phyloP scores from a whole-genome alignment of 1,140 invertebrate genomes.

The Goniozus legneri region DNA sequence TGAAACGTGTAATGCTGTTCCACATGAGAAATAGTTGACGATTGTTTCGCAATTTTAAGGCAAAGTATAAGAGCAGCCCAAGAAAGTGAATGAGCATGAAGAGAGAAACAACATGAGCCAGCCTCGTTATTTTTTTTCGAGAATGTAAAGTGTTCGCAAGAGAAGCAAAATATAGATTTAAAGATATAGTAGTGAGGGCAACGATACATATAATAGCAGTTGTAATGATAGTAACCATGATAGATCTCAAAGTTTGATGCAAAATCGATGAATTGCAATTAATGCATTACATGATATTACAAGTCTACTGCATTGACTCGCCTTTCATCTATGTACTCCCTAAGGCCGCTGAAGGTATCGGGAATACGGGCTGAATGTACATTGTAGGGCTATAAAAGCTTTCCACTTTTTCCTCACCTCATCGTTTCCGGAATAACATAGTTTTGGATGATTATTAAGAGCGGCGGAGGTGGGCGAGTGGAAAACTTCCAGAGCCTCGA shows the following conservation, averaged over 20 bases:
- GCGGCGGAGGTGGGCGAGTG: too few relatives aligned
- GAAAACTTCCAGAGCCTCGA: too few relatives aligned
- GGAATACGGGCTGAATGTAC: slow-evolving; percentile 54
- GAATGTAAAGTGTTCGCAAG: not conserved
- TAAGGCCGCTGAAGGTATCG: slow-evolving; percentile 47
- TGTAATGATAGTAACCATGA: not conserved
- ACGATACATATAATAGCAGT: too few relatives aligned
- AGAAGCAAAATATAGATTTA: too few relatives aligned
- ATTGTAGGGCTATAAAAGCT: too few relatives aligned
- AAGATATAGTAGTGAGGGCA: too few relatives aligned
- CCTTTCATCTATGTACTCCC: slow-evolving; percentile 54
- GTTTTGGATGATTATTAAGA: too few relatives aligned
- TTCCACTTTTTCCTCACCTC: too few relatives aligned
- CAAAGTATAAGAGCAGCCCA: slow-evolving; percentile 1
- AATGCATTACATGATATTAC: too few relatives aligned
- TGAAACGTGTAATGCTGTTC: too few relatives aligned
- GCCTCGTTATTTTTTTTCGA: slow-evolving; percentile 5
- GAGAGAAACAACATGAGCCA: slow-evolving; percentile 11
- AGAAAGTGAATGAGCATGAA: slow-evolving; percentile 4
- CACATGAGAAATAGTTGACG: slow-evolving; percentile 3
- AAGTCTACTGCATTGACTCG: slow-evolving; percentile 23
- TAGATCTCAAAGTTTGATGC: not conserved
- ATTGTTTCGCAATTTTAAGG: not conserved
- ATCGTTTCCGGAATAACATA: too few relatives aligned
- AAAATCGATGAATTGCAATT: too few relatives aligned